Conservation (phyloP, 2,888 invertebrate genomes). For the Bombylius major region DNA sequence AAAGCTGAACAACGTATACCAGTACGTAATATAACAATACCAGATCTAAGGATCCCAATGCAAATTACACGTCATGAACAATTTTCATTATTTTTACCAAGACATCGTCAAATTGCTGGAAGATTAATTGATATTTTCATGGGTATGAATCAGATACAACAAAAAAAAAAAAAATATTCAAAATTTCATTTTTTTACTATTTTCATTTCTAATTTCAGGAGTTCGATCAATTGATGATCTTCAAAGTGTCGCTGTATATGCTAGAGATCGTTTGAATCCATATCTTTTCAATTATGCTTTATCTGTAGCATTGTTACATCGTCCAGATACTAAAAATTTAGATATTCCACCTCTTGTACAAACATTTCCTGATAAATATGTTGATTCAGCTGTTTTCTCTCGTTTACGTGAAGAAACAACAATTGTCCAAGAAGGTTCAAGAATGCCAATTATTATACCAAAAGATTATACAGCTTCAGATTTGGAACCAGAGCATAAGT, state of each 20-base stretch:
- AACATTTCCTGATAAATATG: constrained; percentile 48
- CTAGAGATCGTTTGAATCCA: constrained; percentile 57
- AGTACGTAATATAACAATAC: constrained; percentile 45
- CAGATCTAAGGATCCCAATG: constrained; percentile 45
- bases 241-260: constrained; percentile 47
- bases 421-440: constrained; percentile 44
- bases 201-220: constrained; percentile 25
- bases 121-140: constrained; percentile 51
- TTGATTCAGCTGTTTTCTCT: constrained; percentile 43
- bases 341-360: constrained; percentile 46
- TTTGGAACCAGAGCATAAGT: constrained; percentile 56
- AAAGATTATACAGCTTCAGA: constrained; percentile 57
- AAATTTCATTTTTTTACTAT: background rate
- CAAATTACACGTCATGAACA: constrained; percentile 45
- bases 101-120: constrained; percentile 48
- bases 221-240: constrained; percentile 58
- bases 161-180: constrained; percentile 11
- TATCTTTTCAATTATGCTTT: constrained; percentile 63
- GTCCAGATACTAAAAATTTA: constrained; percentile 43
- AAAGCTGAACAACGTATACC: constrained; percentile 37
- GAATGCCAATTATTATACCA: constrained; percentile 45
- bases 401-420: constrained; percentile 42
- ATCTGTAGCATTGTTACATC: constrained; percentile 57
- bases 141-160: constrained; percentile 31
- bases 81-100: constrained; percentile 54